Percentiles rank a stretch among this genome's conserved stretches.
These are phyloP conservation scores for Psophia crepitans DNA, from an alignment of 2,113 vertebrate species.

Conservation along the genomic window DNA sequence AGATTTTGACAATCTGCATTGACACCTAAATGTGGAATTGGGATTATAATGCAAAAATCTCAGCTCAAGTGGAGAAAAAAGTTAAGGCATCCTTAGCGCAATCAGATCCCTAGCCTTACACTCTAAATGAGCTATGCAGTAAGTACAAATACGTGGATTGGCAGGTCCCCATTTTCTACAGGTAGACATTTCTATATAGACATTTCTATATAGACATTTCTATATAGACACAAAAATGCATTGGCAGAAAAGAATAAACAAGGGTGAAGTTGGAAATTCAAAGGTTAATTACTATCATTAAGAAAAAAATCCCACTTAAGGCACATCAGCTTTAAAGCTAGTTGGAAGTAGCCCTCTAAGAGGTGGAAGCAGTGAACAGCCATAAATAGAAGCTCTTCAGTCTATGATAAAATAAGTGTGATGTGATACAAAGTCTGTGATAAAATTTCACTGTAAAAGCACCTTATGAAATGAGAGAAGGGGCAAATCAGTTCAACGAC, in stretches of 20 bases:
- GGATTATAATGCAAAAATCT: not conserved
- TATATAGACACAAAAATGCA: not conserved
- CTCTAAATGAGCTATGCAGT: not conserved
- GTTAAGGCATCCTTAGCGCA: not conserved
- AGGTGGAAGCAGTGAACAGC: not conserved
- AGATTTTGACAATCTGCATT: not conserved
- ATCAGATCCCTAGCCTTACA: not conserved
- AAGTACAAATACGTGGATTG: not conserved
- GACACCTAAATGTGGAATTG: not conserved
- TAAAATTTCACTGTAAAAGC: slow-evolving; percentile 11
- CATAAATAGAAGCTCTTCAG: slow-evolving; percentile 51
- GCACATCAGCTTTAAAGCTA: slow-evolving; percentile 1
- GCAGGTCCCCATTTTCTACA: not conserved
- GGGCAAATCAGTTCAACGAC: slow-evolving; percentile 35
- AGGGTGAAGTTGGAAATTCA: not conserved
- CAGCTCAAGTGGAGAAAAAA: not conserved
- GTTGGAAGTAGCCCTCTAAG: not conserved
- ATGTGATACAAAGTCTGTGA: slow-evolving; percentile 1
- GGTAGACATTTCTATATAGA: not conserved
- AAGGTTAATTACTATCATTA: slow-evolving; percentile 17
- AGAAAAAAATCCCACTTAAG: not conserved
- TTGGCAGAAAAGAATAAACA: not conserved
- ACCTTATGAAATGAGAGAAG: not conserved
- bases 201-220: not conserved
- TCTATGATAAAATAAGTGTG: slow-evolving; percentile 28